These are phyloP conservation scores for Brachionus manjavacas DNA, from an alignment of 1,140 invertebrate genomes.

Conservation along the genomic window DNA sequence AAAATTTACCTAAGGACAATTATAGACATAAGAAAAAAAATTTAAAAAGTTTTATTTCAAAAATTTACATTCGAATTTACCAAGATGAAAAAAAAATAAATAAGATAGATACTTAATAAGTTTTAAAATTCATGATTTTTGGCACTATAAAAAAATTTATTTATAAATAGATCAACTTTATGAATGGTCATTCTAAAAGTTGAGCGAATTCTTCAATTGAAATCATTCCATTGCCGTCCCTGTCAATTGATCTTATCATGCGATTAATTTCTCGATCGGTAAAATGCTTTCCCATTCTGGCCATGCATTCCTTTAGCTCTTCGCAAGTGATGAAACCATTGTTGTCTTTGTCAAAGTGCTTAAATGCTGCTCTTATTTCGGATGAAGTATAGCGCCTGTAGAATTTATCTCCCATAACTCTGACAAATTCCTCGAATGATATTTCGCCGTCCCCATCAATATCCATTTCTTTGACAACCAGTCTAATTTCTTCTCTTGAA, in stretches of 20 bases:
- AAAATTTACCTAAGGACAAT: no score
- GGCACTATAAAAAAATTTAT: no score
- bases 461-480: slow-evolving; percentile 27
- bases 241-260: slow-evolving; percentile 32
- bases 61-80: background rate
- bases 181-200: background rate
- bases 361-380: slow-evolving; percentile 17
- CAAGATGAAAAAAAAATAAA: background rate
- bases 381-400: background rate
- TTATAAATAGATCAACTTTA: background rate
- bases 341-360: slow-evolving; percentile 33
- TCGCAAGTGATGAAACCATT: slow-evolving; percentile 19
- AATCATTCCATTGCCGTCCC: slow-evolving; percentile 36
- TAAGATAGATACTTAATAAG: no score
- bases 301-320: background rate
- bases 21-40: no score
- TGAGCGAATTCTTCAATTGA: slow-evolving; percentile 39
- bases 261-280: slow-evolving; percentile 8
- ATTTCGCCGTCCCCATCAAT: slow-evolving; percentile 32
- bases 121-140: no score
- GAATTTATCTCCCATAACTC: slow-evolving; percentile 19
- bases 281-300: background rate
- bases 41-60: background rate
- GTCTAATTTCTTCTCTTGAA: background rate
- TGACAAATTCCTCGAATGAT: slow-evolving; percentile 30